Evolutionary conservation across 2,113 vertebrate genomes (phyloP).

Genomic region (Noctilio leporinus): DNA sequence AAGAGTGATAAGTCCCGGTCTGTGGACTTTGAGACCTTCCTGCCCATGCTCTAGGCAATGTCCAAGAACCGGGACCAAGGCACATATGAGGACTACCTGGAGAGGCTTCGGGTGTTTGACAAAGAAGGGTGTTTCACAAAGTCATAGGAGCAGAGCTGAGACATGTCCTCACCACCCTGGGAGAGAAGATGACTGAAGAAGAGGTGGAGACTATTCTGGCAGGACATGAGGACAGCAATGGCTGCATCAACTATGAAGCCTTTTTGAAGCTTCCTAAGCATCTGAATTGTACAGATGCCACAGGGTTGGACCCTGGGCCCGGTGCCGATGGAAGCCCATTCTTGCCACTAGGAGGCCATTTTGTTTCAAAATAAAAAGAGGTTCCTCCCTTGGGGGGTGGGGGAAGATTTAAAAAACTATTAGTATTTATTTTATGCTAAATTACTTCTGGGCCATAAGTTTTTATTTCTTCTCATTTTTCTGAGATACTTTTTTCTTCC

Average conservation of each 20-base stretch:
- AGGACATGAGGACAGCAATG: constrained; percentile 91
- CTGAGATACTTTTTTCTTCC: too few relatives aligned
- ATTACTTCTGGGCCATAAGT: too few relatives aligned
- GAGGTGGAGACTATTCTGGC: constrained; percentile 90
- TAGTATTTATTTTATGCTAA: too few relatives aligned
- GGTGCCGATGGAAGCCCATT: neutral
- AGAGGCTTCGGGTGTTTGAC: constrained; percentile 88
- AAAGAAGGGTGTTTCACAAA: constrained; percentile 90
- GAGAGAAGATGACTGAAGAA: constrained; percentile 93
- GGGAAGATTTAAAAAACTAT: too few relatives aligned
- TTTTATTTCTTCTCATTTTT: too few relatives aligned
- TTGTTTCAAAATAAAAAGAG: constrained; percentile 67
- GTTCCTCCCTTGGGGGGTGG: constrained; percentile 40
- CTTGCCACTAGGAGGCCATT: constrained; percentile 54
- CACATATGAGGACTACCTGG: constrained; percentile 86
- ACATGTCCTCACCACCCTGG: constrained; percentile 91
- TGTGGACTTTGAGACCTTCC: constrained; percentile 89
- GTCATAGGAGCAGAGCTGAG: constrained; percentile 98
- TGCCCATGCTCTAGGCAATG: constrained; percentile 87
- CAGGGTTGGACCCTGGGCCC: neutral
- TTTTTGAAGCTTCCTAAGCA: constrained; percentile 80
- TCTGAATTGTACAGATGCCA: constrained; percentile 58
- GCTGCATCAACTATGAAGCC: constrained; percentile 92
- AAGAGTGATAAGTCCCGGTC: constrained; percentile 80
- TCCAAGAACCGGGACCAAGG: constrained; percentile 85